Percentiles rank a stretch among this genome's conserved stretches.
Evolutionary conservation across 2,797 vertebrate species (phyloP).

Genomic region (Cheirogaleus major): DNA sequence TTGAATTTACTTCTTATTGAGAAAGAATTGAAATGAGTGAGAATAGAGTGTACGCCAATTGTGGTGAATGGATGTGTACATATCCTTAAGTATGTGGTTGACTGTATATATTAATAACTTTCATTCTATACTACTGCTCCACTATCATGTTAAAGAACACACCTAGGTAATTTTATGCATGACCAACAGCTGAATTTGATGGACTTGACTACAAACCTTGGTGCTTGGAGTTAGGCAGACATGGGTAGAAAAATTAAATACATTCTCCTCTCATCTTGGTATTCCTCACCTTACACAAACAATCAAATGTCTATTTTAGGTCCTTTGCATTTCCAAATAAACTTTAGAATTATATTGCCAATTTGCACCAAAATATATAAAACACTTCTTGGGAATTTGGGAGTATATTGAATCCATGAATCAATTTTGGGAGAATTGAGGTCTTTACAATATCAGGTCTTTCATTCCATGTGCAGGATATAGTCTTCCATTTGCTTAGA

Average conservation of each 20-base stretch:
- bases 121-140: neutral
- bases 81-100: neutral
- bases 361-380: neutral
- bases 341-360: conserved; percentile 21
- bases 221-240: neutral
- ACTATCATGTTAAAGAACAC: neutral
- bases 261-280: neutral
- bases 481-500: neutral
- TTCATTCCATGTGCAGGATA: neutral
- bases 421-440: neutral
- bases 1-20: neutral
- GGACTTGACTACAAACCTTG: neutral
- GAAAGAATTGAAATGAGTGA: neutral
- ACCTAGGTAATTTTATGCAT: neutral
- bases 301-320: neutral
- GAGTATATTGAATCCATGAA: neutral
- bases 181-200: neutral
- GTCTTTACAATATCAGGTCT: neutral
- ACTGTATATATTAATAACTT: neutral
- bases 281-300: neutral
- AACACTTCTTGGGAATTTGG: neutral
- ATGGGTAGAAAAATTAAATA: neutral
- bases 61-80: neutral
- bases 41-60: neutral
- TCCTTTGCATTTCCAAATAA: neutral